These are phyloP conservation scores for Polia nebulosa DNA, from an alignment of 2,888 invertebrate genomes.

Conservation along the genomic window DNA sequence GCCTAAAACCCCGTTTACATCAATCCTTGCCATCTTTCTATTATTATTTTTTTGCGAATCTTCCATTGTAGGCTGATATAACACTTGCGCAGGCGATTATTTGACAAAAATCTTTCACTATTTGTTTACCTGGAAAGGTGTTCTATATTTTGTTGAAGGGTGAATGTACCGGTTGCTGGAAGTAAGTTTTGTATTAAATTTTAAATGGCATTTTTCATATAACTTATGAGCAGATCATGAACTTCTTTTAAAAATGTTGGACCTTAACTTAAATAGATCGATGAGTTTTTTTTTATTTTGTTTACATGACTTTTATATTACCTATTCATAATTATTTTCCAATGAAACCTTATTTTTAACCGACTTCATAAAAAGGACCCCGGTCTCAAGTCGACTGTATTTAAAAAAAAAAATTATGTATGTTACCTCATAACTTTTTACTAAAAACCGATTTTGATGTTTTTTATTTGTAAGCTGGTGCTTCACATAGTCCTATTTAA, in stretches of 20 bases:
- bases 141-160: constrained; percentile 72
- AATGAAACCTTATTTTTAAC: neutral
- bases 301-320: neutral
- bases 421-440: too few species aligned
- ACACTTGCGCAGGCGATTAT: constrained; percentile 86
- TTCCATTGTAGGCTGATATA: constrained; percentile 72
- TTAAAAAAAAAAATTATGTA: too few species aligned
- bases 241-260: too few species aligned
- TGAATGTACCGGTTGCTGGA: constrained; percentile 56
- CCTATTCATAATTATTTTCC: neutral
- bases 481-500: too few species aligned
- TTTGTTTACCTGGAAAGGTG: constrained; percentile 82
- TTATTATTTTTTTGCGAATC: constrained; percentile 65
- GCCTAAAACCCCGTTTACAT: constrained; percentile 71
- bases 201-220: neutral
- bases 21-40: constrained; percentile 76
- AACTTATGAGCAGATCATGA: too few species aligned
- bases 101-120: constrained; percentile 82
- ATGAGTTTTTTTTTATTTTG: too few species aligned
- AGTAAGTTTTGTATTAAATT: neutral
- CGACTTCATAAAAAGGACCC: too few species aligned
- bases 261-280: too few species aligned
- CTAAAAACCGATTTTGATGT: too few species aligned
- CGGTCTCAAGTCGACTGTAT: too few species aligned
- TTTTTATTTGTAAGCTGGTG: too few species aligned